Evolutionary conservation across 2,797 vertebrate species (phyloP).

Genomic region (Microchirus variegatus): DNA sequence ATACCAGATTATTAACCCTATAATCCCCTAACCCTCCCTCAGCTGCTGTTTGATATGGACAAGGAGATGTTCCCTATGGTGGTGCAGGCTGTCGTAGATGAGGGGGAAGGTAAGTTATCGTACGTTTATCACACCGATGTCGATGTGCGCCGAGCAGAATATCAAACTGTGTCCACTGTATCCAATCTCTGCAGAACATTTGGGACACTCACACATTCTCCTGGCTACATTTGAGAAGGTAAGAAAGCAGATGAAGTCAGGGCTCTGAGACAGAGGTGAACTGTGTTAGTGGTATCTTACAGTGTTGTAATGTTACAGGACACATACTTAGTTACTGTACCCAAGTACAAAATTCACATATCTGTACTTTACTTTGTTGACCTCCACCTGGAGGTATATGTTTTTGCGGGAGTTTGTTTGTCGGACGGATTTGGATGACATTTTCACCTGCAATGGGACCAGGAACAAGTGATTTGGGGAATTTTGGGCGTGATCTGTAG

Average conservation of each 20-base stretch:
- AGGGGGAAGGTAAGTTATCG: constrained; percentile 87
- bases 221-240: constrained; percentile 98
- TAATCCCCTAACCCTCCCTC: constrained; percentile 14
- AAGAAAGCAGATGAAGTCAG: constrained; percentile 6
- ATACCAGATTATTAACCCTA: background rate
- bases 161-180: background rate
- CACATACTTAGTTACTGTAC: too few relatives aligned
- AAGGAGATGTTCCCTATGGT: constrained; percentile 96
- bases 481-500: too few relatives aligned
- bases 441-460: too few relatives aligned
- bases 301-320: too few relatives aligned
- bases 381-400: too few relatives aligned
- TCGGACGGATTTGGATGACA: too few relatives aligned
- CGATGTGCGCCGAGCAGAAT: constrained; percentile 6
- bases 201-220: constrained; percentile 94
- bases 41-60: constrained; percentile 95
- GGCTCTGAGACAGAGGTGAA: background rate
- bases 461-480: too few relatives aligned
- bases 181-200: constrained; percentile 85
- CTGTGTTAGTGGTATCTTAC: too few relatives aligned
- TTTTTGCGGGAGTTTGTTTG: too few relatives aligned
- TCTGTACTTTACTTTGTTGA: too few relatives aligned
- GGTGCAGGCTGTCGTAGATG: constrained; percentile 95
- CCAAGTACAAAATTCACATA: too few relatives aligned
- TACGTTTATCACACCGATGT: background rate